These are phyloP conservation scores for Achroia grisella DNA, from an alignment of 1,140 invertebrate genomes.

Conservation along the genomic window DNA sequence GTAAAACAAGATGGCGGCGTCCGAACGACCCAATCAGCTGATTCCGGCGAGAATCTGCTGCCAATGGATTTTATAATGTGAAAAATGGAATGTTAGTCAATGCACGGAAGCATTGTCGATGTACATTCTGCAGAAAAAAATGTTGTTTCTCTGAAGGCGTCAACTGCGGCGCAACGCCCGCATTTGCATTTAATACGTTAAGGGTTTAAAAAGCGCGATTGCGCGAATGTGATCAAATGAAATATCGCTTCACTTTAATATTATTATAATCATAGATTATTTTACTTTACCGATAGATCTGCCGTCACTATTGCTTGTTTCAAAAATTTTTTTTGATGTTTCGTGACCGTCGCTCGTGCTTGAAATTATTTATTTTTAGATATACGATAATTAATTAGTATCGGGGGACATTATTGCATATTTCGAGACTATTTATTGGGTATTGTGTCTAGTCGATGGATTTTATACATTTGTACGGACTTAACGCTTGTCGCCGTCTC, in stretches of 20 bases:
- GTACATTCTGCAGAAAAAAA: conserved; percentile 52
- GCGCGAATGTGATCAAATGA: conserved; percentile 55
- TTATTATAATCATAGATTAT: conserved; percentile 51
- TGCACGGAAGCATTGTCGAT: conserved; percentile 38
- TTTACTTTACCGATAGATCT: conserved; percentile 44
- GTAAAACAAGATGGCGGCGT: conserved; percentile 30
- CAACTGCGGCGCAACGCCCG: conserved; percentile 22
- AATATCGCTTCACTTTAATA: conserved; percentile 51
- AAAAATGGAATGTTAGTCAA: conserved; percentile 54
- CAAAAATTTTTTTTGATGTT: conserved; percentile 26
- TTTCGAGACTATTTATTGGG: conserved; percentile 46
- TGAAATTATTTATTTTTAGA: conserved; percentile 48
- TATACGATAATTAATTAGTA: conserved; percentile 20
- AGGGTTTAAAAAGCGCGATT: conserved; percentile 40
- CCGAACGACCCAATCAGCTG: conserved; percentile 53
- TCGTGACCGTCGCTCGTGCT: conserved; percentile 36
- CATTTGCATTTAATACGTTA: conserved; percentile 57
- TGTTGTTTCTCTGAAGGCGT: conserved; percentile 8
- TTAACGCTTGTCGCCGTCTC: neutral
- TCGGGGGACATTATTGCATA: conserved; percentile 17
- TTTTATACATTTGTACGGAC: conserved; percentile 27
- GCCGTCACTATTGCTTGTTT: conserved; percentile 36
- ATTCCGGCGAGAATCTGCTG: conserved; percentile 45
- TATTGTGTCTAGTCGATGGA: conserved; percentile 59
- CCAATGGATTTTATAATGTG: conserved; percentile 32